These are phyloP conservation scores for Procambarus clarkii DNA, from an alignment of 1,140 invertebrate genomes.

Conservation along the genomic window DNA sequence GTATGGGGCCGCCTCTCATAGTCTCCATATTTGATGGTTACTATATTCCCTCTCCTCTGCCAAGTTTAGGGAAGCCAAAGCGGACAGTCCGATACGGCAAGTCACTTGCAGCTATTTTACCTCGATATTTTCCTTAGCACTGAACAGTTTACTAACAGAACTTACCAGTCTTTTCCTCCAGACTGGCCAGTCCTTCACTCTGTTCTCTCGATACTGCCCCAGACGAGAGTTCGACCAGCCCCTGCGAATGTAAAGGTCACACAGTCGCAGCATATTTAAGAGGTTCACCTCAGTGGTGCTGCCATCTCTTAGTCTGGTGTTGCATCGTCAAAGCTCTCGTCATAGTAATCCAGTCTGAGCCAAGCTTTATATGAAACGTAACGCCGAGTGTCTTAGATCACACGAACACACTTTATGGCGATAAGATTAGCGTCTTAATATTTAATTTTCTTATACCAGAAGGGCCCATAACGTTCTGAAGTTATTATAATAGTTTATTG, in stretches of 20 bases:
- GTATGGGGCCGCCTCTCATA: background rate
- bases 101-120: background rate
- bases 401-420: background rate
- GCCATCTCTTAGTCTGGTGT: background rate
- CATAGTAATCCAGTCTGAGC: too few species aligned
- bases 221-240: background rate
- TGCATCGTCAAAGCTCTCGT: background rate
- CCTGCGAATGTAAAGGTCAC: background rate
- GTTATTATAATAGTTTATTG: too few species aligned
- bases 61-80: background rate
- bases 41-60: background rate
- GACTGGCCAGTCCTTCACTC: background rate
- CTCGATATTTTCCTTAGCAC: background rate
- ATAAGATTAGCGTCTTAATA: too few species aligned
- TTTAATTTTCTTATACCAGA: too few species aligned
- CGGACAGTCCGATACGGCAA: background rate
- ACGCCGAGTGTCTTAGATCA: background rate
- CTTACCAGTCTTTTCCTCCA: background rate
- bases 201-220: background rate
- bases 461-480: too few species aligned
- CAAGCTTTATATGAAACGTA: background rate
- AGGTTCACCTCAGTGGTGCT: background rate
- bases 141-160: background rate
- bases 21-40: slow-evolving; percentile 20
- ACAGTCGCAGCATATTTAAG: background rate